Percentiles rank a stretch among this genome's conserved stretches.
These are phyloP conservation scores for Phrynocephalus guinanensis DNA, from an alignment of 2,797 vertebrate species.

Conservation along the genomic window DNA sequence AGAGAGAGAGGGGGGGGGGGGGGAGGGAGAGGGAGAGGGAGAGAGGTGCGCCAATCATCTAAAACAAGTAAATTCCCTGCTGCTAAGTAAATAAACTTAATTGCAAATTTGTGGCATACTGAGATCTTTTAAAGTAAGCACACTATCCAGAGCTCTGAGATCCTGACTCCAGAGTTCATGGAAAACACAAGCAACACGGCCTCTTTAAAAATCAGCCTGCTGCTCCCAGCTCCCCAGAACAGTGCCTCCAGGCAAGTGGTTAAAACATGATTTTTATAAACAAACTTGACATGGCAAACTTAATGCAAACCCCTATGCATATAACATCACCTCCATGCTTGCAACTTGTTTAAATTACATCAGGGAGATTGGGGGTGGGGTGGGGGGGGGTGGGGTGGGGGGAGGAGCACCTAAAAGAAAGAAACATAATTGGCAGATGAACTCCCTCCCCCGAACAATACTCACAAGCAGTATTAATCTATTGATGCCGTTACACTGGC, in stretches of 20 bases:
- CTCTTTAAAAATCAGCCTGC: slow-evolving; percentile 75
- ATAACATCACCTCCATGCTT: slow-evolving; percentile 66
- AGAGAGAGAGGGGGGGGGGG: too few relatives aligned
- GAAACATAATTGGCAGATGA: slow-evolving; percentile 71
- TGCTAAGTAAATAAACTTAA: slow-evolving; percentile 75
- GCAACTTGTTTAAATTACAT: slow-evolving; percentile 76
- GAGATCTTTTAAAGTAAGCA: slow-evolving; percentile 65
- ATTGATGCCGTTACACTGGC: slow-evolving; percentile 61
- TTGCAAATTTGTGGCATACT: slow-evolving; percentile 64
- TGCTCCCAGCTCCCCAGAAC: slow-evolving; percentile 66
- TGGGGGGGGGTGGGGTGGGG: too few relatives aligned
- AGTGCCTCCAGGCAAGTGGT: slow-evolving; percentile 72
- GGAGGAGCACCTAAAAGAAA: slow-evolving; percentile 21
- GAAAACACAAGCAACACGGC: slow-evolving; percentile 70
- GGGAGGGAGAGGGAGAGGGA: neutral
- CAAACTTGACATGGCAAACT: slow-evolving; percentile 79
- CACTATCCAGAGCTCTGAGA: slow-evolving; percentile 60
- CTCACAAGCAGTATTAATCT: slow-evolving; percentile 59
- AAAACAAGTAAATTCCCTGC: slow-evolving; percentile 65
- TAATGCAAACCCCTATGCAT: slow-evolving; percentile 74
- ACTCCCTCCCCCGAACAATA: slow-evolving; percentile 62
- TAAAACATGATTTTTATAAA: slow-evolving; percentile 81
- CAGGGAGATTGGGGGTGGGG: slow-evolving; percentile 10
- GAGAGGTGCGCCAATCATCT: slow-evolving; percentile 56
- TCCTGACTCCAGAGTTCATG: slow-evolving; percentile 50